Evolutionary conservation across 2,113 vertebrate genomes (phyloP), one percentile per base, ranked within the genome.

Genomic region (Phoenicopterus ruber): DNA sequence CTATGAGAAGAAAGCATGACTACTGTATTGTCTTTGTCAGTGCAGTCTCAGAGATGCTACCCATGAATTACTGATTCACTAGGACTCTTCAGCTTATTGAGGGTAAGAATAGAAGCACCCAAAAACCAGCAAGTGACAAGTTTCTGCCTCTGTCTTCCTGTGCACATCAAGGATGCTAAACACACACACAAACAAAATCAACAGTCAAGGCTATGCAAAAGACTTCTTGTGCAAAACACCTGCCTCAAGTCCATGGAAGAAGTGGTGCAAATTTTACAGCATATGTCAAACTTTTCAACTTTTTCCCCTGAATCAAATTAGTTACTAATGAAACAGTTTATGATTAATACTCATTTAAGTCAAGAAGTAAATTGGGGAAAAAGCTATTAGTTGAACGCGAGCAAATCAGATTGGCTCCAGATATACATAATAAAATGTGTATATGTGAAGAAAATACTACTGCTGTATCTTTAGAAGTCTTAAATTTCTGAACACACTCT

Each of bases 281-380:
- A 69, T 46, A 72, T 21, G 65, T 94, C 70, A 96, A 72, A 80
- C 63, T 87, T 88, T 77, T 69, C 32, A 34, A 36, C 13, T 91
- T 86, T 44, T 82, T 69, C 29, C 29, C 86, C 86, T 52, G 46
- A 88, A 96, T 73, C 73, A 90, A 80, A 97, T 86, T 32, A 89
- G 63, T 62, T 66, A 54, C 91, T 93, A 95, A 92, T 90, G 67
- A 90, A 94, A 94, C 13, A 71, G 80, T 86, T 92, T 80, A 74
- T 95, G 83, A 96, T 94, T 95, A 87, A 93, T 90, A 82, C 77
- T 70, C 59, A 94, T 52, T 91, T 84, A 92, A 85, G 76, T 90
- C 82, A 78, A 93, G 92, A 71, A 93, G 79, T 52, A 92, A 90
- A 96, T 82, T 44, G 77, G 49, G 59, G 59, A 13, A 58, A 66